Evolutionary conservation across 2,113 vertebrate genomes (phyloP).

Genomic region (Orthonyx spaldingii): DNA sequence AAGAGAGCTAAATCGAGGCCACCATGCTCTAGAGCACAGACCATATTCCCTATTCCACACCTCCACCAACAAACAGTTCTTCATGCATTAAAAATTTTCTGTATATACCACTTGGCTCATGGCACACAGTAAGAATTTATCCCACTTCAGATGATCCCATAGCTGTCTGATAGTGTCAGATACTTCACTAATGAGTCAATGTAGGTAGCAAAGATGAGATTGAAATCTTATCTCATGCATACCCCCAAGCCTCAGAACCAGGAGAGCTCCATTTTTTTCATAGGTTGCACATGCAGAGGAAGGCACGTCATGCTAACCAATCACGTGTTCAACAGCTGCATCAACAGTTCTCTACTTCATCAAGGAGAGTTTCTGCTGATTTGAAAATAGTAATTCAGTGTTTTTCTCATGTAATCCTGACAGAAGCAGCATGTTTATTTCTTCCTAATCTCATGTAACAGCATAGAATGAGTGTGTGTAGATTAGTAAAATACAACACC

Average conservation of each 20-base stretch:
- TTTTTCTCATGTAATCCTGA: background rate
- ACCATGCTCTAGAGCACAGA: background rate
- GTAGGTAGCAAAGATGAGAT: background rate
- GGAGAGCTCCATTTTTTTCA: accelerated
- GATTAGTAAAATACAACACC: background rate
- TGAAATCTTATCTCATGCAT: background rate
- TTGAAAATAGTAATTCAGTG: background rate
- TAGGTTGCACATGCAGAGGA: background rate
- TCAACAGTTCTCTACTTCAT: background rate
- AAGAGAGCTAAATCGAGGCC: background rate
- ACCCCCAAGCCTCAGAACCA: background rate
- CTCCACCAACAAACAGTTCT: background rate
- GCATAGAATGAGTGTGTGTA: background rate
- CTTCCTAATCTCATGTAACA: background rate
- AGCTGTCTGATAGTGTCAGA: background rate
- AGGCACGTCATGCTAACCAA: background rate
- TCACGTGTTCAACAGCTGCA: background rate
- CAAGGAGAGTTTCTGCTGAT: background rate
- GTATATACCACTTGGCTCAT: background rate
- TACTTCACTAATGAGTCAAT: background rate
- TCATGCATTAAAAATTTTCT: background rate
- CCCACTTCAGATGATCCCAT: background rate
- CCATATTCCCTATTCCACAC: background rate
- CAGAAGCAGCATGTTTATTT: background rate
- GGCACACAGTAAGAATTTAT: background rate